These are phyloP conservation scores for Strix uralensis DNA, from an alignment of 2,113 vertebrate genomes.

Conservation along the genomic window DNA sequence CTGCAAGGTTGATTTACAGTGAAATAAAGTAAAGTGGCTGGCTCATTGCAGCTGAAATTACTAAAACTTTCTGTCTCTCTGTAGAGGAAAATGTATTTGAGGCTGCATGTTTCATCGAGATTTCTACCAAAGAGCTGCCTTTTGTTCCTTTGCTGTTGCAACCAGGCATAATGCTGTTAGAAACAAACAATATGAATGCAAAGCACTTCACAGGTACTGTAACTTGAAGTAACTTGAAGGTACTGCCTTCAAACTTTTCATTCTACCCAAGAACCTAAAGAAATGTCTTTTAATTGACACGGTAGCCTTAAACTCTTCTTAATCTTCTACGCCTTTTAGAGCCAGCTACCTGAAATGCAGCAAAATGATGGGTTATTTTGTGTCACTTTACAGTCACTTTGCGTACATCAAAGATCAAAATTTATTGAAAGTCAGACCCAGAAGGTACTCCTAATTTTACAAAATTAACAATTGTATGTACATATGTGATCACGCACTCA, in stretches of 20 bases:
- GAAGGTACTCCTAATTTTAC: background rate
- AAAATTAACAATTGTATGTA: background rate
- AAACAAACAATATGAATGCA: background rate
- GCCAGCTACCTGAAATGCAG: background rate
- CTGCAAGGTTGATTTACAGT: background rate
- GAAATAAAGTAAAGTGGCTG: background rate
- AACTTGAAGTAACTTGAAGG: background rate
- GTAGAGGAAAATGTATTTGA: background rate
- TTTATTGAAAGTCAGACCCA: background rate
- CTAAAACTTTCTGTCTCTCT: background rate
- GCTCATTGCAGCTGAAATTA: background rate
- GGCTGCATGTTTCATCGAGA: fast-evolving
- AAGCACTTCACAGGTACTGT: background rate
- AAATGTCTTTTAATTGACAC: background rate
- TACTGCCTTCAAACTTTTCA: background rate
- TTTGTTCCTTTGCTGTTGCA: background rate
- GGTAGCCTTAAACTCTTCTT: background rate
- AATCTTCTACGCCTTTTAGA: background rate
- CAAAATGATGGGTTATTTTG: background rate
- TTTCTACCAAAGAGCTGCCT: background rate
- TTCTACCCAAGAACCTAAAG: background rate
- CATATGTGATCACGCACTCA: background rate
- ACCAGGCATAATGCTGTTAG: background rate
- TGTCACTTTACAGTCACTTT: background rate
- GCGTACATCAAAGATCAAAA: background rate